Conservation (phyloP, 1,140 invertebrate genomes). For the Drosophila eugracilis region DNA sequence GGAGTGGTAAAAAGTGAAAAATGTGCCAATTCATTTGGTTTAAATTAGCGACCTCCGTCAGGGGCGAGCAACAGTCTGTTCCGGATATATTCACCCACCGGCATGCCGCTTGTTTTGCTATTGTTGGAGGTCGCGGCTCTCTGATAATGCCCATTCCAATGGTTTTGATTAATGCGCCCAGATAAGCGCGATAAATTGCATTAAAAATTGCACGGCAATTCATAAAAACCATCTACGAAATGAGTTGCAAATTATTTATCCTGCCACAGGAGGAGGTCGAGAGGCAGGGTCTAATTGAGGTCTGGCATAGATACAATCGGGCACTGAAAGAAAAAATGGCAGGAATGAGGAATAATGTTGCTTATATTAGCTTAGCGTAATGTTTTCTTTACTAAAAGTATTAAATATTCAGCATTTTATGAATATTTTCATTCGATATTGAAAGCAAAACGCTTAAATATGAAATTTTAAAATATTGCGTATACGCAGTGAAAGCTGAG, state of each 20-base stretch:
- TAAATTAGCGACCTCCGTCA: constrained; percentile 82
- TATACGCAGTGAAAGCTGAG: background rate
- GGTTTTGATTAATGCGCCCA: constrained; percentile 75
- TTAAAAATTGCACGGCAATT: constrained; percentile 83
- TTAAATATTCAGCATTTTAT: no score
- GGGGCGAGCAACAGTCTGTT: constrained; percentile 71
- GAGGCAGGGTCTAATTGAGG: constrained; percentile 31
- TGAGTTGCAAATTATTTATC: constrained; percentile 83
- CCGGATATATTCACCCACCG: constrained; percentile 28
- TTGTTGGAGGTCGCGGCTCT: constrained; percentile 55
- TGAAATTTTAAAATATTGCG: background rate
- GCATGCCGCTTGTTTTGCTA: constrained; percentile 1
- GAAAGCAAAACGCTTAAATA: no score
- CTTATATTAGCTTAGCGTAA: background rate
- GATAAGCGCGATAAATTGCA: constrained; percentile 84
- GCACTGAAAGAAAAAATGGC: constrained; percentile 8
- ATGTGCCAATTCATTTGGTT: constrained; percentile 85
- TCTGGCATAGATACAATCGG: constrained; percentile 10
- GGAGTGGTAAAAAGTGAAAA: constrained; percentile 77
- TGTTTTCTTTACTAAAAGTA: no score
- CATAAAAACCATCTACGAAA: constrained; percentile 82
- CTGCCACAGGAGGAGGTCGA: constrained; percentile 31
- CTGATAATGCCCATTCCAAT: constrained; percentile 43
- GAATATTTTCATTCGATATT: no score
- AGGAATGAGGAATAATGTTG: background rate